Evolutionary conservation across 2,113 vertebrate species (phyloP).

Genomic region (Heliornis fulica): DNA sequence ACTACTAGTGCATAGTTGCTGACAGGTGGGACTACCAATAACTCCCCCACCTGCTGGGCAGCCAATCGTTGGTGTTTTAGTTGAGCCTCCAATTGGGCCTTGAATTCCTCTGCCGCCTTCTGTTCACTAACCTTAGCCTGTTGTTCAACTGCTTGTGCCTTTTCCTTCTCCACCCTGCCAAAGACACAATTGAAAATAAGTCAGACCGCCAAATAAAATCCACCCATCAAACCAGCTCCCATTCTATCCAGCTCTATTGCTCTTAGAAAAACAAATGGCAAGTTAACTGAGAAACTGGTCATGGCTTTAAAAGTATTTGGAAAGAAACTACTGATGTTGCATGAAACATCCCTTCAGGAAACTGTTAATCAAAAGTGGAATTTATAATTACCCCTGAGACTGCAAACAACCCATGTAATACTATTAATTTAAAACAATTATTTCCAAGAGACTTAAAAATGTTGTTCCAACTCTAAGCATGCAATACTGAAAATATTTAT

Average conservation of each 20-base stretch:
- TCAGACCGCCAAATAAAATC: neutral
- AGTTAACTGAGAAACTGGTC: neutral
- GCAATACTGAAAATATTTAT: neutral
- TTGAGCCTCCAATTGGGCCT: slow-evolving; percentile 86
- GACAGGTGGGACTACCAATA: slow-evolving; percentile 61
- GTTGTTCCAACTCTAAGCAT: neutral
- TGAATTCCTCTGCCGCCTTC: slow-evolving; percentile 84
- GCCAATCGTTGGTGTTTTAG: slow-evolving; percentile 88
- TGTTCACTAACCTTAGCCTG: slow-evolving; percentile 88
- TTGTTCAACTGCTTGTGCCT: slow-evolving; percentile 88
- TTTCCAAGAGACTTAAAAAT: neutral
- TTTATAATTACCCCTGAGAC: neutral
- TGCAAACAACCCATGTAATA: neutral
- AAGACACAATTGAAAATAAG: slow-evolving; percentile 46
- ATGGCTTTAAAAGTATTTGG: neutral
- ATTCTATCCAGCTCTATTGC: neutral
- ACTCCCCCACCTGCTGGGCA: slow-evolving; percentile 84
- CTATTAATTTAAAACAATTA: neutral
- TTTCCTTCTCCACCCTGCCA: slow-evolving; percentile 94
- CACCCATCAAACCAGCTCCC: neutral
- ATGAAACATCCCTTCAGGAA: neutral
- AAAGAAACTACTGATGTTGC: neutral
- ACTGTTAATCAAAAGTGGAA: neutral
- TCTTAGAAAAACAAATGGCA: neutral
- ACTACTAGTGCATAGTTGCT: slow-evolving; percentile 6